Percentiles rank a stretch among this genome's conserved stretches.
Conservation (phyloP, 1,140 invertebrate genomes). For the Brachystomella parvula region DNA sequence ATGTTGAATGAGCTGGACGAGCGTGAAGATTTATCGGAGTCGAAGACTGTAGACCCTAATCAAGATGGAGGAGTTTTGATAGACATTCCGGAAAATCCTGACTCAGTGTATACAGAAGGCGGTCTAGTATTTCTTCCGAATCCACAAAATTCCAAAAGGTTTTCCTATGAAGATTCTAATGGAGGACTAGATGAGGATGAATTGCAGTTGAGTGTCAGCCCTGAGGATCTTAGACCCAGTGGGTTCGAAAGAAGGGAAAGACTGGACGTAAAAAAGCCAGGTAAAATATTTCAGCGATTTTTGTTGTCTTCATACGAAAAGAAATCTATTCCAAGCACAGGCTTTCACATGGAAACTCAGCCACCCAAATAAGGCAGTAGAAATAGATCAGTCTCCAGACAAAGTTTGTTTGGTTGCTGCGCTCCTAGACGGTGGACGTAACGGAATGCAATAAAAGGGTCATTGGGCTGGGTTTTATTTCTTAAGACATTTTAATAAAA, state of each 20-base stretch:
- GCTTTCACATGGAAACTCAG: no score
- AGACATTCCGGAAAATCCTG: conserved; percentile 12
- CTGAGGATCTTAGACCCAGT: conserved; percentile 35
- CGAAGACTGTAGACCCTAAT: neutral
- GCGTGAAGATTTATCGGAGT: neutral
- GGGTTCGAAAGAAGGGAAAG: conserved; percentile 77
- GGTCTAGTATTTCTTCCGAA: conserved; percentile 53
- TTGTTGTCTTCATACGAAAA: no score
- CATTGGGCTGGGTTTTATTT: no score
- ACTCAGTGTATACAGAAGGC: conserved; percentile 55
- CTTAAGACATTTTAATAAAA: no score
- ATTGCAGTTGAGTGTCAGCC: conserved; percentile 32
- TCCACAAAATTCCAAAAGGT: conserved; percentile 39
- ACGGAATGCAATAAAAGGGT: no score
- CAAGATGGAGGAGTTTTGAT: neutral
- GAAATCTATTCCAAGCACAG: no score
- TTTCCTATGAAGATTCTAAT: conserved; percentile 12
- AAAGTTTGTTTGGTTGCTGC: no score
- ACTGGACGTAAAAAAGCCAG: conserved; percentile 89
- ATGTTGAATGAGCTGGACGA: neutral
- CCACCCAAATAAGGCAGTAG: no score
- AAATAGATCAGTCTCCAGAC: no score
- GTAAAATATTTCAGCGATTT: no score
- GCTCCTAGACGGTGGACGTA: no score
- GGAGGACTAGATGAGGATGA: conserved; percentile 38